phyloP scores from a whole-genome alignment of 1,140 invertebrate genomes.

The Chlorops oryzae region DNA sequence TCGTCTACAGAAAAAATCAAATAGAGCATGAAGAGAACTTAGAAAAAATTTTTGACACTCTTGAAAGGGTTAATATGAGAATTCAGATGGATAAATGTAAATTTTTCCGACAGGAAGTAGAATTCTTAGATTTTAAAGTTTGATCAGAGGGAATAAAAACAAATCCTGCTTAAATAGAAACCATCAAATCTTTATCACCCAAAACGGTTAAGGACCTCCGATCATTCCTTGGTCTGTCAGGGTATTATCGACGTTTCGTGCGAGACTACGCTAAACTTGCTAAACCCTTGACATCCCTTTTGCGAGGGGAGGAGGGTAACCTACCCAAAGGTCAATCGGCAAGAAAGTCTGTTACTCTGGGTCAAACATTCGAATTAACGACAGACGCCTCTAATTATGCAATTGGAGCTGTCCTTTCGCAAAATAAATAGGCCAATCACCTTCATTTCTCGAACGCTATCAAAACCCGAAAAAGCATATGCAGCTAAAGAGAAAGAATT shows the following conservation, averaged over 20 bases:
- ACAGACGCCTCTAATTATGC: slow-evolving; percentile 33
- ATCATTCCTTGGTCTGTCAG: slow-evolving; percentile 24
- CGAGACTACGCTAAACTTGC: too few species aligned
- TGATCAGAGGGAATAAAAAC: slow-evolving; percentile 20
- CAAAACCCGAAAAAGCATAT: slow-evolving; percentile 23
- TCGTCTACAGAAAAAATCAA: slow-evolving; percentile 4
- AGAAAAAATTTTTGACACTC: slow-evolving; percentile 30
- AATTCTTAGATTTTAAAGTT: slow-evolving; percentile 8
- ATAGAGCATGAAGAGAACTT: slow-evolving; percentile 34
- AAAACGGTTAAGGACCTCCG: slow-evolving; percentile 12
- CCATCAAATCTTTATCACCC: slow-evolving; percentile 11
- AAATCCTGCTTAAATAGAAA: slow-evolving; percentile 32
- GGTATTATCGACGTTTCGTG: slow-evolving; percentile 31
- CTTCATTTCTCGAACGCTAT: slow-evolving; percentile 30
- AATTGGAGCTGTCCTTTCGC: slow-evolving; percentile 16
- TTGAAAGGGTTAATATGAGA: slow-evolving; percentile 23
- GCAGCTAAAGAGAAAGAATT: slow-evolving; percentile 52
- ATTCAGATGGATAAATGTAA: slow-evolving; percentile 23
- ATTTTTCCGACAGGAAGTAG: slow-evolving; percentile 25
- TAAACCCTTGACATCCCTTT: too few species aligned
- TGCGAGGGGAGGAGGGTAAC: slow-evolving; percentile 12
- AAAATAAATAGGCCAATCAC: slow-evolving; percentile 34
- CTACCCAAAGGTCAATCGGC: slow-evolving; percentile 8
- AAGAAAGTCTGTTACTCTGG: not conserved
- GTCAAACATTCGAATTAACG: slow-evolving; percentile 36